A percentile compares a stretch with the other conserved stretches of the same genome.
These are phyloP conservation scores for Eolophus roseicapilla DNA, from an alignment of 2,113 vertebrate species.

Conservation along the genomic window DNA sequence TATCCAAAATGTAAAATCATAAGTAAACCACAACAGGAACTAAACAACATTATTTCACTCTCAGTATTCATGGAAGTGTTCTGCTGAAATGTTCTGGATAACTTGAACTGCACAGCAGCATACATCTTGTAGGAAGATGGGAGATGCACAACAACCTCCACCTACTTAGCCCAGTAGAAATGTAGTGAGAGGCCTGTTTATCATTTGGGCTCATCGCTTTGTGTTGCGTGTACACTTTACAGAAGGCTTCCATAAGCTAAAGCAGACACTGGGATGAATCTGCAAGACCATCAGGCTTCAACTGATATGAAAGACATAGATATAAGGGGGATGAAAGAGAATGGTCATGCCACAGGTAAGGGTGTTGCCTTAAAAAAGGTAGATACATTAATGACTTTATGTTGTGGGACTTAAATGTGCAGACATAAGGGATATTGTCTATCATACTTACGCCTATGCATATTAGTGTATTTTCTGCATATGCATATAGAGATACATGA, in stretches of 20 bases:
- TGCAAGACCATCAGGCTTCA: not conserved
- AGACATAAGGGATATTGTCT: not conserved
- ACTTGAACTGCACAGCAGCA: not conserved
- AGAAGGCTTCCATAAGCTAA: not conserved
- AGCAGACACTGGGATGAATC: not conserved
- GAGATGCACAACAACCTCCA: not conserved
- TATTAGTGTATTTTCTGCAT: not conserved
- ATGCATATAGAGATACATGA: not conserved
- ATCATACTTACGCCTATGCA: fast-evolving
- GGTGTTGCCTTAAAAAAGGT: not conserved
- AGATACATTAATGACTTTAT: not conserved
- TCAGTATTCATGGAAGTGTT: not conserved
- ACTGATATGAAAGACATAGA: not conserved
- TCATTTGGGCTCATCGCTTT: not conserved
- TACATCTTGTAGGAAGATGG: not conserved
- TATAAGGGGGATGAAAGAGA: not conserved
- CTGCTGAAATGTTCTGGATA: not conserved
- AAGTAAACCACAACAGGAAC: not conserved
- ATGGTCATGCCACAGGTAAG: not conserved
- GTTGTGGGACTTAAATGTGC: not conserved
- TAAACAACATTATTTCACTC: not conserved
- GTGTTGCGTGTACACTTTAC: not conserved
- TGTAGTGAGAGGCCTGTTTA: not conserved
- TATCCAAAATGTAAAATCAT: not conserved
- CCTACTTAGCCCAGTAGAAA: not conserved